A percentile compares a stretch with the other conserved stretches of the same genome.
These are phyloP conservation scores for Halocynthia roretzi DNA, from an alignment of 23 tunicate genomes.

Conservation along the genomic window DNA sequence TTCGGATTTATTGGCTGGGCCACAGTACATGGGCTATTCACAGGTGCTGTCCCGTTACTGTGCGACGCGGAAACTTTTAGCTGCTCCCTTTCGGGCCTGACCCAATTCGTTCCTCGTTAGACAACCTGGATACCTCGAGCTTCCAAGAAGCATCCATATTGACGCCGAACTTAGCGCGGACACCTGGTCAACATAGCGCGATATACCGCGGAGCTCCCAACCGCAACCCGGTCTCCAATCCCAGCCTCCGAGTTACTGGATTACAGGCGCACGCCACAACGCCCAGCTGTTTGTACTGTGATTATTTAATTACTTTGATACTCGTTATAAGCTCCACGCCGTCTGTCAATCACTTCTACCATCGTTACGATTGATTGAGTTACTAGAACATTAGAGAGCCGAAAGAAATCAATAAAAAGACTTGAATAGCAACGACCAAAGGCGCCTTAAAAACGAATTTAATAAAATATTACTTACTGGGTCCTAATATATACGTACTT, in stretches of 20 bases:
- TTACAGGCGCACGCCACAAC: slow-evolving; percentile 35
- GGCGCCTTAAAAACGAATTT: no score
- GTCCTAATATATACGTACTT: no score
- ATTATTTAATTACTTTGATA: no score
- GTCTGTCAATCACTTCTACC: no score
- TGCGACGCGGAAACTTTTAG: slow-evolving; percentile 32
- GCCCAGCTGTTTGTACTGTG: slow-evolving; percentile 7
- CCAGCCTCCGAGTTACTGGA: slow-evolving; percentile 29
- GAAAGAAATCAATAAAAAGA: no score
- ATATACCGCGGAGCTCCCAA: slow-evolving; percentile 19
- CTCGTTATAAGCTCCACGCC: no score
- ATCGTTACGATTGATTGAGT: no score
- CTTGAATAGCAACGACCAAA: no score
- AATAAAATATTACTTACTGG: no score
- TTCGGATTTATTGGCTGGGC: slow-evolving; percentile 25
- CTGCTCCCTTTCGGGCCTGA: slow-evolving; percentile 60
- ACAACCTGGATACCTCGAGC: slow-evolving; percentile 36
- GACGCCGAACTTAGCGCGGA: slow-evolving; percentile 61
- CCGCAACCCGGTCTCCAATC: slow-evolving; percentile 21
- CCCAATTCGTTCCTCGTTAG: slow-evolving; percentile 31
- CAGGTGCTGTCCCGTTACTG: slow-evolving; percentile 39
- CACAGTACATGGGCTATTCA: slow-evolving; percentile 3
- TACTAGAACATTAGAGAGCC: no score
- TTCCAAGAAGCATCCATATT: slow-evolving; percentile 26
- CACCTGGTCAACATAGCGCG: slow-evolving; percentile 35